A percentile compares a stretch with the other conserved stretches of the same genome.
Conservation (phyloP, 1,140 invertebrate genomes). For the Pseudomyrmex cubaensis region DNA sequence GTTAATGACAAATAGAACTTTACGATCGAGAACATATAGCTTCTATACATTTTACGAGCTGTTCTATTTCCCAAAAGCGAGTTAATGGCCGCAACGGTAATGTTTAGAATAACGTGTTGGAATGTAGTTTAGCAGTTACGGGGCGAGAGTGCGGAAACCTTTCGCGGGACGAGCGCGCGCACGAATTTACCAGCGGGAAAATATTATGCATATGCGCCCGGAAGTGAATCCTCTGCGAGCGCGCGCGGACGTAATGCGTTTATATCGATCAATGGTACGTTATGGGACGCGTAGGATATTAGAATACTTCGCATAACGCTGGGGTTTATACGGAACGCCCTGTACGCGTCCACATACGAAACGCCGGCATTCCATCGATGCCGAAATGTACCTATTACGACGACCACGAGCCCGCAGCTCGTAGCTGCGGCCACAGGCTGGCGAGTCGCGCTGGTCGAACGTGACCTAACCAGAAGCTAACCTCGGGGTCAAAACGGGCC, state of each 20-base stretch:
- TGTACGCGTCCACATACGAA: conserved; percentile 67
- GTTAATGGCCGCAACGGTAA: conserved; percentile 32
- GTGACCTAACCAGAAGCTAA: conserved; percentile 48
- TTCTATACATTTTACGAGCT: neutral
- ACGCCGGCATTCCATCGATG: conserved; percentile 75
- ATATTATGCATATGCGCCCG: conserved; percentile 47
- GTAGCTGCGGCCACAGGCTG: conserved; percentile 41
- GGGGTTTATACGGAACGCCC: conserved; percentile 70
- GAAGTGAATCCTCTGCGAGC: conserved; percentile 35
- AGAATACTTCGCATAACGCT: conserved; percentile 80
- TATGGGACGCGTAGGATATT: conserved; percentile 79
- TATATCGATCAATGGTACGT: conserved; percentile 79
- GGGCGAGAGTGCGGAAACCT: neutral
- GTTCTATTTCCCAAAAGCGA: conserved; percentile 12
- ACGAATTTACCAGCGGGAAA: conserved; percentile 39
- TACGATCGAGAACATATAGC: neutral
- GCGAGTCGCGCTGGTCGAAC: conserved; percentile 47
- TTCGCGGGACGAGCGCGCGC: conserved; percentile 1
- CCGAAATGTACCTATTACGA: conserved; percentile 76
- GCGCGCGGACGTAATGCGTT: conserved; percentile 31
- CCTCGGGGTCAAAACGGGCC: conserved; percentile 48
- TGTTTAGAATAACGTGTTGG: conserved; percentile 48
- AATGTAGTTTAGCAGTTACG: conserved; percentile 38
- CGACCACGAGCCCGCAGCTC: conserved; percentile 65
- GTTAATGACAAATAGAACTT: neutral